Base-by-base conservation (phyloP, 2,888 invertebrate species). In the Phyto melanocephala region DNA sequence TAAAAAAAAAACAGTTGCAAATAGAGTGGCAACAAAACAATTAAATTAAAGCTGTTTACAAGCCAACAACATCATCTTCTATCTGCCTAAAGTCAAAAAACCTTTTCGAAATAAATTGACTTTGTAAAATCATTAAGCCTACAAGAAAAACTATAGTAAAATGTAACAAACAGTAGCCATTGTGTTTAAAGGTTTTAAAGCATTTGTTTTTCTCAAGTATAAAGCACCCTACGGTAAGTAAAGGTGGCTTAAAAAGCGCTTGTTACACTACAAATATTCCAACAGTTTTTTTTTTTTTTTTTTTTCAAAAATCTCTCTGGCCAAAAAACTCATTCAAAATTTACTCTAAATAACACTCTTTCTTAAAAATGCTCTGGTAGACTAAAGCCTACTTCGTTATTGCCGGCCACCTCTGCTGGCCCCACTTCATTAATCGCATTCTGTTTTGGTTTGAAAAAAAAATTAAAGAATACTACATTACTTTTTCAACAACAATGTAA, bases 21-120 rank as follows among this genome's bases (percentile, higher is more conserved):
- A 82, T 75, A 70, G 37, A 82, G 79, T 79, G 82, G 79, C 75
- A 82, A 79, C 65, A 37, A 28, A 45, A 65, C 52, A 75, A 79
- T 82, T 79, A 79, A 82, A 79, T 79, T 40, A 58, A 60, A 40
- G 35, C 28, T 72, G 75, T 82, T 67, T 65, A 82, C 78, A 78
- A 56, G 74, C 4, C 13, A n/a, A n/a, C 33, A 79, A 82, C 70
- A 54, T 33, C 33, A 40, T 15, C 22, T 54, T 47, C 35, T 47
- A 58, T 42, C 50, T 42, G 13, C 8, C 47, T 13, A 52, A 50
- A 56, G 22, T 13, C 6, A 13, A 33, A 65, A 65, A 33, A 70
- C 52, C 65, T 28, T 45, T 76, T 28, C 52, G 50, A 80, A 80
- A 71, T 65, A 33, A 71, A 71, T 58, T 70, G 52, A 52, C 60